Evolutionary conservation across 2,888 invertebrate species (phyloP).

Genomic region (Micoletzkya japonica): DNA sequence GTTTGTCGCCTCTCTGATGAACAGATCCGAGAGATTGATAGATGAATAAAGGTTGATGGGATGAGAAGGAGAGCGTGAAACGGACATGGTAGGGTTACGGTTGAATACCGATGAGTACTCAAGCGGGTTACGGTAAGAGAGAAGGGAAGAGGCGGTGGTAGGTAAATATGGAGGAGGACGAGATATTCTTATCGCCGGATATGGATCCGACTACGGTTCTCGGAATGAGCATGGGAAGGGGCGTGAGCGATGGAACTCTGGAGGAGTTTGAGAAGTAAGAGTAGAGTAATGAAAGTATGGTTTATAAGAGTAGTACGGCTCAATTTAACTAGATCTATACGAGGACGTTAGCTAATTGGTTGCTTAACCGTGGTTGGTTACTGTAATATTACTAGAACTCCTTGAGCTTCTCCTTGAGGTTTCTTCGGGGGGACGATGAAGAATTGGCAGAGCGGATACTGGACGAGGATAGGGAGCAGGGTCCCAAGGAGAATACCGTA

Average conservation of each 20-base stretch:
- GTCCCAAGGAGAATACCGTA: not conserved
- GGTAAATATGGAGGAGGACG: not conserved
- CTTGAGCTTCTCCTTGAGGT: too few species aligned
- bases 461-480: not conserved
- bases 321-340: too few species aligned
- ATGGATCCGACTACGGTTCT: not conserved
- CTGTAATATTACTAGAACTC: too few species aligned
- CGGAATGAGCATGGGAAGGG: not conserved
- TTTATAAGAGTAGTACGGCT: too few species aligned
- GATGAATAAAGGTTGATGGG: slow-evolving; percentile 10
- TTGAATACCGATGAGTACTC: not conserved
- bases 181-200: slow-evolving; percentile 7
- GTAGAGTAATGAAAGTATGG: not conserved
- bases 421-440: not conserved
- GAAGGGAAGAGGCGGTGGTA: slow-evolving; percentile 39
- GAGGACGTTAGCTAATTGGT: too few species aligned
- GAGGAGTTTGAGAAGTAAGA: not conserved
- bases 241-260: not conserved
- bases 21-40: slow-evolving; percentile 28
- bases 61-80: not conserved
- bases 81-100: not conserved
- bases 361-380: too few species aligned
- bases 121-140: not conserved
- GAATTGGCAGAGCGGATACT: not conserved
- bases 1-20: slow-evolving; percentile 9